These are phyloP conservation scores for Hypselothyrea guttata DNA, from an alignment of 2,888 invertebrate genomes.

Conservation along the genomic window DNA sequence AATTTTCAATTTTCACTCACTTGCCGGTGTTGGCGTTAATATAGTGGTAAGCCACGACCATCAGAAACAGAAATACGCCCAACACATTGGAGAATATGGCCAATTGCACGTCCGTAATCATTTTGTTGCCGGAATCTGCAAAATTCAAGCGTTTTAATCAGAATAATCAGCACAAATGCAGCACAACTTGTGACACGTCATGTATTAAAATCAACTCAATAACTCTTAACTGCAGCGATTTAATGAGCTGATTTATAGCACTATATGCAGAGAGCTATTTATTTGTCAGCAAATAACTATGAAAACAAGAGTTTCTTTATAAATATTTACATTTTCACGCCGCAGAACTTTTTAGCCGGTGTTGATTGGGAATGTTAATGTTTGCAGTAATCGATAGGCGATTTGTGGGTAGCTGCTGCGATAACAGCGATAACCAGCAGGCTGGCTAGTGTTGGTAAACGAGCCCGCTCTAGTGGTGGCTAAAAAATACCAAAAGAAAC, in stretches of 20 bases:
- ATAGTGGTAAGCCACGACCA: constrained; percentile 98
- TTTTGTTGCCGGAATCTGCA: constrained; percentile 80
- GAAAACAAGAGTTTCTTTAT: not conserved
- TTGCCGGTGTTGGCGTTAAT: constrained; percentile 90
- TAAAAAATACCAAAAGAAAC: too few species aligned
- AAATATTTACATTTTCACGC: constrained; percentile 50
- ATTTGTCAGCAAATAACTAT: too few species aligned
- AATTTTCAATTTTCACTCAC: constrained; percentile 46
- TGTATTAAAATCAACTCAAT: constrained; percentile 20
- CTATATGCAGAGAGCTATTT: too few species aligned
- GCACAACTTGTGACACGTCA: constrained; percentile 58
- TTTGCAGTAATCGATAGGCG: too few species aligned
- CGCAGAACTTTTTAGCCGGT: too few species aligned
- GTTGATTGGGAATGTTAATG: too few species aligned
- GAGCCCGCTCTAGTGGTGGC: too few species aligned
- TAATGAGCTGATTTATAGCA: too few species aligned
- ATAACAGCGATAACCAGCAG: too few species aligned
- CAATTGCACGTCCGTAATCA: constrained; percentile 98
- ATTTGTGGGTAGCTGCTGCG: too few species aligned
- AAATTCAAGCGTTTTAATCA: constrained; percentile 21
- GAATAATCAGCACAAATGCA: constrained; percentile 2
- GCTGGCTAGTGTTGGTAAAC: too few species aligned
- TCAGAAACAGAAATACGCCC: constrained; percentile 94
- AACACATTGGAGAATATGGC: constrained; percentile 97
- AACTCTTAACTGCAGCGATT: not conserved